phyloP scores from a whole-genome alignment of 2,888 invertebrate species.

The Chrysodeixis includens region DNA sequence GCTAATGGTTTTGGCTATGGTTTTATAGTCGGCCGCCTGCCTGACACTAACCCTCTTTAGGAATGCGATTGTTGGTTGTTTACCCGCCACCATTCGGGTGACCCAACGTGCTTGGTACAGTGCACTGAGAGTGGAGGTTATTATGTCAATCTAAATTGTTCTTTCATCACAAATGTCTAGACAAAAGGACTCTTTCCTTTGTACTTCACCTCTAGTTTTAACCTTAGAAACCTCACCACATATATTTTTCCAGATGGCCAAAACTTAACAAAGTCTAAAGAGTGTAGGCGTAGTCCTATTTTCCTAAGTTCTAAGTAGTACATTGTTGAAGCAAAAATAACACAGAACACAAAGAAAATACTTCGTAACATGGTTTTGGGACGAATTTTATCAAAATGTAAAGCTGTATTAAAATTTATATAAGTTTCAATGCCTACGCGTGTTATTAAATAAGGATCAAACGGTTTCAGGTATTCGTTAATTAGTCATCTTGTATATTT shows the following conservation, averaged over 20 bases:
- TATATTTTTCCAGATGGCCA: not conserved
- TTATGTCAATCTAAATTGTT: not conserved
- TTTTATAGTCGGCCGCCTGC: no score
- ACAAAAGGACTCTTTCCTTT: not conserved
- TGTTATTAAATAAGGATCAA: not conserved
- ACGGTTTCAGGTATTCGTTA: not conserved
- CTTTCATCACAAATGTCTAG: not conserved
- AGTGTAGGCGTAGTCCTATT: not conserved
- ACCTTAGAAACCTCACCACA: not conserved
- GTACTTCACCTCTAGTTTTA: not conserved
- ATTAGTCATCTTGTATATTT: not conserved
- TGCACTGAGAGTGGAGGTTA: not conserved
- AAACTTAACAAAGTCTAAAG: slow-evolving; percentile 4
- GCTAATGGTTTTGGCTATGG: no score
- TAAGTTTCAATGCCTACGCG: not conserved
- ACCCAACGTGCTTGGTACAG: no score
- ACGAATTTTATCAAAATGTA: not conserved
- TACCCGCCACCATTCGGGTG: no score
- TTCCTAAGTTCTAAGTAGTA: not conserved
- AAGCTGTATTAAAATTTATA: not conserved
- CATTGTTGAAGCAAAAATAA: not conserved
- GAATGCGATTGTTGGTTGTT: no score
- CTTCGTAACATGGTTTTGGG: not conserved
- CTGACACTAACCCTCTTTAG: no score
- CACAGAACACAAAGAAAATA: not conserved